Evolutionary conservation across 2,113 vertebrate species (phyloP), one percentile per base, ranked within the genome.

Genomic region (Corydoras sp.): DNA sequence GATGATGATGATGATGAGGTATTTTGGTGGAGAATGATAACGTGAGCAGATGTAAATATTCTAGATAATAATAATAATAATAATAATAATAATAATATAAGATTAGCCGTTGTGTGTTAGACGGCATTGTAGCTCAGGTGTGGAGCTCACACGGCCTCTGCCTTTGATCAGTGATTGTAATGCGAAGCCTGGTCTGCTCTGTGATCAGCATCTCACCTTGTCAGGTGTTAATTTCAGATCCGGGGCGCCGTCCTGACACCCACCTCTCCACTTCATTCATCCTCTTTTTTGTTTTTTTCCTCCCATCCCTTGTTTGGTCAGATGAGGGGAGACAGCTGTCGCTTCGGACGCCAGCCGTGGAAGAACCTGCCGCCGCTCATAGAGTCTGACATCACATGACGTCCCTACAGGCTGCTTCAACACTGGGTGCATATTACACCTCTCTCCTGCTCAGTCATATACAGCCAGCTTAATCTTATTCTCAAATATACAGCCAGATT

Each of bases 251-350:
- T 15, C 11, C 15, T 29, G 66, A 15, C 53, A 12, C 7, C 2
- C 13, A 24, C 54, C 49, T 62, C 61, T 62, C 59, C 31, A 11
- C 60, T 75, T 75, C n/a, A 51, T 65, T 53, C 35, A 29, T 60
- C 29, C 50, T 29, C 32, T 35, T 48, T 49, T 12, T 30, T 35
- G 2, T 58, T 2, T 31, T 32, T 53, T 4, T 10, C 9, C 58
- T 58, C 50, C 9, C 58, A 29, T 14, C 58, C 49, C 9, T 13
- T 53, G 49, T 66, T 62, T 13, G 56, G 62, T 31, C 3, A 50
- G 58, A 66, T 71, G 56, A 71, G 29, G 35, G 31, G 74, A 61
- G 68, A 61, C 69, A 66, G 63, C 74, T 76, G 74, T 66, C 74
- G 61, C 56, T 76, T 76, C 24, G 58, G 56, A 71, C 65, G 24